Evolutionary conservation across 2,797 vertebrate species (phyloP).

Genomic region (Arctocebus calabarensis): DNA sequence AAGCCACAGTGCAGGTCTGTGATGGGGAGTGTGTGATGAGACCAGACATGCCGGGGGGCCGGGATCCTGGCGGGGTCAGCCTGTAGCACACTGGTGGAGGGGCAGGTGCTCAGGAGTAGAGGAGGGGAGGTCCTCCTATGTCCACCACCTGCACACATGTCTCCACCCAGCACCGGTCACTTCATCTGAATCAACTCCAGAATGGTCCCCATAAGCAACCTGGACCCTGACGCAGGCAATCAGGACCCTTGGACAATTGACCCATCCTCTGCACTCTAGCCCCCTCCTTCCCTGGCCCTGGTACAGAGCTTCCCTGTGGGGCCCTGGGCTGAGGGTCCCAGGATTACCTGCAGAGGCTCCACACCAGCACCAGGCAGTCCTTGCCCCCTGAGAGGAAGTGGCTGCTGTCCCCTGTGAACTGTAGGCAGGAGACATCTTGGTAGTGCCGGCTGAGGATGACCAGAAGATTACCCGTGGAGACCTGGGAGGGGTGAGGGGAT

Average conservation of each 20-base stretch:
- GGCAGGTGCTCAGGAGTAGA: not conserved
- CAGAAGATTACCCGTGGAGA: constrained; percentile 94
- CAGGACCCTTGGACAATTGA: not conserved
- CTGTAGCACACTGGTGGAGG: constrained; percentile 92
- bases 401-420: constrained; percentile 96
- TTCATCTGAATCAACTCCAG: not conserved
- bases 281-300: not conserved
- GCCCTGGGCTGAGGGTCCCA: not conserved
- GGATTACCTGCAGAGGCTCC: constrained; percentile 94
- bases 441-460: constrained; percentile 95
- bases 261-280: not conserved
- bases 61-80: constrained; percentile 90
- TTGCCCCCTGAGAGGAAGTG: constrained; percentile 96
- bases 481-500: constrained; percentile 83
- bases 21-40: constrained; percentile 95
- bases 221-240: not conserved
- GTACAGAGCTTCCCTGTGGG: not conserved
- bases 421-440: constrained; percentile 95
- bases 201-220: not conserved
- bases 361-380: constrained; percentile 95
- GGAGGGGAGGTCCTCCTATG: not conserved
- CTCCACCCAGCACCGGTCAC: too few relatives aligned
- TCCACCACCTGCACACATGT: not conserved
- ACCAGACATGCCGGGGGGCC: constrained; percentile 94
- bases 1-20: constrained; percentile 97